Evolutionary conservation across 92 coral and sea anemone species (phyloP).

Genomic region (Paramuricea clavata): DNA sequence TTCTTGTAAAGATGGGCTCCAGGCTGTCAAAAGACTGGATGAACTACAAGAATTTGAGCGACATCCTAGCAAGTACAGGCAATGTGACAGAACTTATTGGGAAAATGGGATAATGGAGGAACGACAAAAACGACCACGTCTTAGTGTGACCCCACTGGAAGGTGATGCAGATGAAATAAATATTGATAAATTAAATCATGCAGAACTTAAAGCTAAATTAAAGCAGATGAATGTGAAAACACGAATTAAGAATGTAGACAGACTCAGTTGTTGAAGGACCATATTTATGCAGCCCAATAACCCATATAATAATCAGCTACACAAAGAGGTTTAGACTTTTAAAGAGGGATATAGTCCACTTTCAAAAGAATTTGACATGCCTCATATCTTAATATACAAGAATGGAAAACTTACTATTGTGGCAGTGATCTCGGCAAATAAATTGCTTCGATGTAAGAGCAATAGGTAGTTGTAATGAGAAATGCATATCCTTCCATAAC

Average conservation of each 20-base stretch:
- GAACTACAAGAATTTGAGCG: not conserved
- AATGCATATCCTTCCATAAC: no score
- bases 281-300: constrained; percentile 9
- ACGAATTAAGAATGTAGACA: not conserved
- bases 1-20: constrained; percentile 7
- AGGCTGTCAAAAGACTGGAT: constrained; percentile 14
- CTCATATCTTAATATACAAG: no score
- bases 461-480: no score
- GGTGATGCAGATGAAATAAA: not conserved
- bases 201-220: constrained; percentile 1
- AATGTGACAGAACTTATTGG: not conserved
- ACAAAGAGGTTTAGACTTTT: no score
- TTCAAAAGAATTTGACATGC: no score
- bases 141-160: constrained; percentile 3
- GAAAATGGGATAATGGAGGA: not conserved
- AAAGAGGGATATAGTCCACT: no score
- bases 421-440: no score
- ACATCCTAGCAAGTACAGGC: not conserved
- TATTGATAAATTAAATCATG: not conserved
- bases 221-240: not conserved
- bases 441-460: no score
- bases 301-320: not conserved
- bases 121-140: constrained; percentile 18
- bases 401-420: no score
- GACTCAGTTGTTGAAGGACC: constrained; percentile 8